These are phyloP conservation scores for Myotis daubentonii DNA, from an alignment of 2,797 vertebrate species.

Conservation along the genomic window DNA sequence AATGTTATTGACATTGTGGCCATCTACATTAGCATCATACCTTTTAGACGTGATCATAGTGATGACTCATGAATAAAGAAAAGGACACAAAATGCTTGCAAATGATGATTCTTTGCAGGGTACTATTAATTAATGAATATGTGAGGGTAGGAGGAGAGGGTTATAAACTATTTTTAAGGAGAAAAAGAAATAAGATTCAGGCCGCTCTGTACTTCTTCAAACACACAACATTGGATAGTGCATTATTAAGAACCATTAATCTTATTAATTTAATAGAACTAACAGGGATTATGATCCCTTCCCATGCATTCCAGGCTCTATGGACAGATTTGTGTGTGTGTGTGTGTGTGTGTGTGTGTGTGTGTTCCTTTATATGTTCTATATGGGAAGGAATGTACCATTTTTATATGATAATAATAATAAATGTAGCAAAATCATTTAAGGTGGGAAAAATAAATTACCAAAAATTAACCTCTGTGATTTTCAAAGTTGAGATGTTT, in stretches of 20 bases:
- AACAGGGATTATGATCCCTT: not conserved
- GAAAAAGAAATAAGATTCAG: not conserved
- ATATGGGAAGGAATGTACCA: not conserved
- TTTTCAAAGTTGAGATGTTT: not conserved
- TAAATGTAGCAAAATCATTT: slow-evolving; percentile 17
- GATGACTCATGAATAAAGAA: not conserved
- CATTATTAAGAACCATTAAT: not conserved
- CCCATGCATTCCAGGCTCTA: not conserved
- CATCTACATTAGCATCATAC: not conserved
- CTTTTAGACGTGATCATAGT: not conserved
- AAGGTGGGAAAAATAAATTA: not conserved
- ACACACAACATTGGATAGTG: not conserved
- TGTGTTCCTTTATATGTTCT: not conserved
- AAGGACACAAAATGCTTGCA: not conserved
- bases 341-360: not conserved
- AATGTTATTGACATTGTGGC: not conserved
- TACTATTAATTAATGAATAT: not conserved
- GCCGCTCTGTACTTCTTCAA: not conserved
- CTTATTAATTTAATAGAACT: not conserved
- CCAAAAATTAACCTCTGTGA: not conserved
- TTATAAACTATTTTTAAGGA: not conserved
- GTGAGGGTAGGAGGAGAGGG: not conserved
- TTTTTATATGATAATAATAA: slow-evolving; percentile 19
- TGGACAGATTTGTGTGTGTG: not conserved
- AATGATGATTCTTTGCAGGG: not conserved